A percentile compares a stretch with the other conserved stretches of the same genome.
Conservation (phyloP, 23 tunicate genomes). For the Phallusia fumigata region DNA sequence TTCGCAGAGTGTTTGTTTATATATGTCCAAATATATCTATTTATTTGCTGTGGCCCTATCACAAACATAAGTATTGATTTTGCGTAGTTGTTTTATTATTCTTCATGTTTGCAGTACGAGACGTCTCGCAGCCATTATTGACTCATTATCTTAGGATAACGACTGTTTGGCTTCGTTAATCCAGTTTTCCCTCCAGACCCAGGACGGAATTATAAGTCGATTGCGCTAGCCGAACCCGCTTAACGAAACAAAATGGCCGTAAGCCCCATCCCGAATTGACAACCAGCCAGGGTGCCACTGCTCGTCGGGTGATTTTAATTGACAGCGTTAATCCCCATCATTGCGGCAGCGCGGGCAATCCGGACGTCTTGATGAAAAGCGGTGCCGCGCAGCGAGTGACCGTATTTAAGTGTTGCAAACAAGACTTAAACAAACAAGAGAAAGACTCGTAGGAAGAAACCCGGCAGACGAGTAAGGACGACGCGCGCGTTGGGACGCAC, state of each 20-base stretch:
- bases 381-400: conserved; percentile 22
- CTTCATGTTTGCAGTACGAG: neutral
- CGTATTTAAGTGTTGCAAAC: conserved; percentile 27
- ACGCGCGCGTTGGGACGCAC: neutral
- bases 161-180: neutral
- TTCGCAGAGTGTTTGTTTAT: no score
- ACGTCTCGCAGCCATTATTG: neutral
- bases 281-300: neutral
- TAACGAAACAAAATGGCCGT: conserved; percentile 6
- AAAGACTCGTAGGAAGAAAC: neutral
- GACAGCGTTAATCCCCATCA: conserved; percentile 9
- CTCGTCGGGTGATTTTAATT: neutral
- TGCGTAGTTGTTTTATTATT: no score
- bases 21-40: no score
- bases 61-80: no score
- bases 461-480: conserved; percentile 6
- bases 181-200: conserved; percentile 4
- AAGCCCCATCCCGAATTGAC: conserved; percentile 7
- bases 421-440: conserved; percentile 37
- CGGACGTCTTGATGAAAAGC: conserved; percentile 32
- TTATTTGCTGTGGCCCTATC: no score
- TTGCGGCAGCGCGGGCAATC: neutral
- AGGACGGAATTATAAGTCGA: neutral
- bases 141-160: neutral
- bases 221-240: conserved; percentile 5